Evolutionary conservation across 2,888 invertebrate genomes (phyloP).

Genomic region (Lepidochrysops patricia): DNA sequence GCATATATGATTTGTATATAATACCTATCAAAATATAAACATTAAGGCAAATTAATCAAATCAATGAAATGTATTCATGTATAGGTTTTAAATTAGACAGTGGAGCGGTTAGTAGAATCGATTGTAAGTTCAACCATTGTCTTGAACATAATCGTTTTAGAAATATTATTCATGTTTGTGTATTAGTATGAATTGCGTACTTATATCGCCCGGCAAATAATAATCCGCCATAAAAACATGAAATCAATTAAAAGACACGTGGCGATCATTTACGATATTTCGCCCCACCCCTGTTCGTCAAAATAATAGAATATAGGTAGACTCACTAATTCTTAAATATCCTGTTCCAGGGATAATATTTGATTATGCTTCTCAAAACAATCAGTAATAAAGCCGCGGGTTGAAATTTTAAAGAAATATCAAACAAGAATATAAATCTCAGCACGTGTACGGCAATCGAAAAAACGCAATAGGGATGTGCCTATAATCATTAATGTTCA

Average conservation of each 20-base stretch:
- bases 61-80: not conserved
- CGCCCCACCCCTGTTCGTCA: conserved; percentile 66
- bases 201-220: not conserved
- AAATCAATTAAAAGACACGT: conserved; percentile 61
- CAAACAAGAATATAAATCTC: conserved; percentile 65
- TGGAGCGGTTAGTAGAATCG: not conserved
- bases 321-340: conserved; percentile 48
- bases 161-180: not conserved
- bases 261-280: conserved; percentile 61
- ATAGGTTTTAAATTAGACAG: not conserved
- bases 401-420: conserved; percentile 46
- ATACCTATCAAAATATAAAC: too few species aligned
- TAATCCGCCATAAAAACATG: not conserved
- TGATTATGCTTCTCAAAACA: conserved; percentile 35
- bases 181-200: not conserved
- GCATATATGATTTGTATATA: too few species aligned
- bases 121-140: too few species aligned
- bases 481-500: too few species aligned
- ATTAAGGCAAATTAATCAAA: not conserved
- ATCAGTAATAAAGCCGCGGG: not conserved
- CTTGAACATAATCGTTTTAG: not conserved
- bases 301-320: conserved; percentile 44
- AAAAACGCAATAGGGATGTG: conserved; percentile 50
- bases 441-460: conserved; percentile 72
- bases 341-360: conserved; percentile 39